A percentile compares a stretch with the other conserved stretches of the same genome.
Evolutionary conservation across 2,113 vertebrate genomes (phyloP).

Genomic region (Arvicanthis niloticus): DNA sequence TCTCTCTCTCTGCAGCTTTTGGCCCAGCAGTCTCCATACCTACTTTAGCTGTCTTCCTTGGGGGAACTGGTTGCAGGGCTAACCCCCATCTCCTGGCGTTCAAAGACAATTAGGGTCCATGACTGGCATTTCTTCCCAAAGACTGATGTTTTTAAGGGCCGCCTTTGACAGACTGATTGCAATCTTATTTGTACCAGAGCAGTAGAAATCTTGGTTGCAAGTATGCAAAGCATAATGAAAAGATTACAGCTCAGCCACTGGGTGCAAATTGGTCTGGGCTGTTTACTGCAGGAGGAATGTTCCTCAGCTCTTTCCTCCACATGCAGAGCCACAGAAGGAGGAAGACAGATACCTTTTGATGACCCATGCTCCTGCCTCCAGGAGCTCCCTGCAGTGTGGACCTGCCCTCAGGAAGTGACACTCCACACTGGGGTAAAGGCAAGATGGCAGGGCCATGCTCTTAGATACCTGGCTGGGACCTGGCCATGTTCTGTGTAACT

Average conservation of each 20-base stretch:
- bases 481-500: not conserved
- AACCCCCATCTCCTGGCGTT: no score
- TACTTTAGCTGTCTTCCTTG: no score
- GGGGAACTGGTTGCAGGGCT: no score
- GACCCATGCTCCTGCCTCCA: no score
- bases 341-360: not conserved
- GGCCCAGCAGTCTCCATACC: no score
- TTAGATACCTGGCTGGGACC: not conserved
- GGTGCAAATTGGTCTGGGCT: conserved; percentile 64
- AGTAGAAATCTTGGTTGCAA: conserved; percentile 58
- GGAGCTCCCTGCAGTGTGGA: not conserved
- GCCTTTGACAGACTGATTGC: conserved; percentile 25
- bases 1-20: no score
- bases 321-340: not conserved
- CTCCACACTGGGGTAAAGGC: not conserved
- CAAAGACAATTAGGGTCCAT: not conserved
- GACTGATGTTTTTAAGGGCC: conserved; percentile 9
- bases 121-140: not conserved
- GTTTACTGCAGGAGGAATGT: conserved; percentile 53
- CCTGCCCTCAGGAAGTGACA: not conserved
- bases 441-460: not conserved
- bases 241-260: conserved; percentile 51
- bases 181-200: conserved; percentile 68
- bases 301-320: not conserved
- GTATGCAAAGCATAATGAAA: conserved; percentile 65